A percentile compares a stretch with the other conserved stretches of the same genome.
Conservation (phyloP, 2,113 vertebrate species). For the Rhadina sibilatrix region DNA sequence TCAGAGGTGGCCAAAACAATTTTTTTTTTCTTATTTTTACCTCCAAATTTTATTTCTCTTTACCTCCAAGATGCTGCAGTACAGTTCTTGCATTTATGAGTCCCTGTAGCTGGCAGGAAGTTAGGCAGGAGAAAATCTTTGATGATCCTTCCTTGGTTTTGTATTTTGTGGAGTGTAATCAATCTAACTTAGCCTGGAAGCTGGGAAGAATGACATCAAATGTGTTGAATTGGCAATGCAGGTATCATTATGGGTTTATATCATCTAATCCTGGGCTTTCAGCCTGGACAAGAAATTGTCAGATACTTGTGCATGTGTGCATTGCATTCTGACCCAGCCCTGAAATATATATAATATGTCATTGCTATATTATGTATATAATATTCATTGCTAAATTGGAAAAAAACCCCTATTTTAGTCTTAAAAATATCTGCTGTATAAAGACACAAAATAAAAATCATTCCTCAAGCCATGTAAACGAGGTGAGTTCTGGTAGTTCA, state of each 20-base stretch:
- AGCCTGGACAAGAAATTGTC: not conserved
- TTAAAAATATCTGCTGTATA: not conserved
- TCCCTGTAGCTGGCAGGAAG: not conserved
- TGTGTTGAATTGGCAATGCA: not conserved
- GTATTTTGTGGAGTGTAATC: not conserved
- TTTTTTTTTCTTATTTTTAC: not conserved
- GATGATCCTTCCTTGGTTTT: not conserved
- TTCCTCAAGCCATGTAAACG: not conserved
- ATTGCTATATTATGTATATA: not conserved
- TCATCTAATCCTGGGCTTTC: not conserved
- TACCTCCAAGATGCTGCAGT: not conserved
- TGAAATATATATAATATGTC: not conserved
- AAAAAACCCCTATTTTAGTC: not conserved
- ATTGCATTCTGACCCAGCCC: not conserved
- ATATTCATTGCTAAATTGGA: not conserved
- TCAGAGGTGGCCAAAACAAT: slow-evolving; percentile 80
- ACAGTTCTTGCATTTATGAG: not conserved
- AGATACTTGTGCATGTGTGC: not conserved
- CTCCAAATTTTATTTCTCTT: no score
- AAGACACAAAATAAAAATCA: not conserved
- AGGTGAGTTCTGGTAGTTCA: not conserved
- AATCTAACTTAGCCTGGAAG: not conserved
- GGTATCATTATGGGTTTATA: not conserved
- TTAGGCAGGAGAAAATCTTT: not conserved
- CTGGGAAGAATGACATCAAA: not conserved